A percentile compares a stretch with the other conserved stretches of the same genome.
Evolutionary conservation across 1,140 invertebrate genomes (phyloP).

Genomic region (Polypedilum pembai): DNA sequence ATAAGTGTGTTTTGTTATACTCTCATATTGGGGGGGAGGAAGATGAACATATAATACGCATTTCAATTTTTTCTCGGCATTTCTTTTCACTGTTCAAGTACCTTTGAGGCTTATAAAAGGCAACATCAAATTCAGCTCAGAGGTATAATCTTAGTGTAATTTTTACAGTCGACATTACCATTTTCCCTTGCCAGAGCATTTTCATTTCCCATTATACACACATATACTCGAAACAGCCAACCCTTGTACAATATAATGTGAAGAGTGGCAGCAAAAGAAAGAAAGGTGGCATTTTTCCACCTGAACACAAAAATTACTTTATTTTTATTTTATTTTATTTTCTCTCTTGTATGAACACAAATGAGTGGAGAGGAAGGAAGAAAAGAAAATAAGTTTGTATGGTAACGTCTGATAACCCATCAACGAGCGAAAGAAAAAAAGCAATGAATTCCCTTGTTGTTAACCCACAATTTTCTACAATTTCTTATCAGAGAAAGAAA

Average conservation of each 20-base stretch:
- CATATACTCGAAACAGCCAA: too few relatives aligned
- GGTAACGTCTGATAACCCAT: conserved; percentile 5
- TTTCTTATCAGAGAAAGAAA: neutral
- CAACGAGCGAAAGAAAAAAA: neutral
- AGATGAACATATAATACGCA: neutral
- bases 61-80: neutral
- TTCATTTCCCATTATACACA: neutral
- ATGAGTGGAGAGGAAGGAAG: neutral
- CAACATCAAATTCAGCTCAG: conserved; percentile 21
- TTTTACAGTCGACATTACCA: conserved; percentile 22
- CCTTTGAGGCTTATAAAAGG: conserved; percentile 24
- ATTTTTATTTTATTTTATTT: neutral
- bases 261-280: neutral
- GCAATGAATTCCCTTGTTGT: conserved; percentile 21
- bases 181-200: neutral
- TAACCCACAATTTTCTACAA: conserved; percentile 27
- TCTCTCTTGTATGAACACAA: neutral
- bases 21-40: neutral
- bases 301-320: neutral
- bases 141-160: conserved; percentile 26
- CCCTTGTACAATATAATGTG: neutral
- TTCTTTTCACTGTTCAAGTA: neutral
- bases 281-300: neutral
- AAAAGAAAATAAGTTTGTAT: neutral
- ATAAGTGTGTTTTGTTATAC: too few relatives aligned